Evolutionary conservation across 2,797 vertebrate genomes (phyloP).

Genomic region (Esox lucius): DNA sequence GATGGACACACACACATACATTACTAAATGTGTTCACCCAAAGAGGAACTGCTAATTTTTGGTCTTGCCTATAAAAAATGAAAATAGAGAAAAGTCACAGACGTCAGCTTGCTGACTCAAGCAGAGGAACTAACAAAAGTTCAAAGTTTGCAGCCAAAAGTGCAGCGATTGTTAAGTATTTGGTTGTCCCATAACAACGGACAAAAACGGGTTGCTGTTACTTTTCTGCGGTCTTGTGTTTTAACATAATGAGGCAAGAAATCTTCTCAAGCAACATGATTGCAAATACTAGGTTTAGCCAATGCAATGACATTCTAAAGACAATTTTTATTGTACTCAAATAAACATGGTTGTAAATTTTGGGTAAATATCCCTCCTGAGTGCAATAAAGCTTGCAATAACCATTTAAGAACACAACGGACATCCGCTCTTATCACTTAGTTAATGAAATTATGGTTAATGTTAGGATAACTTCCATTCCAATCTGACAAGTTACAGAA

Average conservation of each 20-base stretch:
- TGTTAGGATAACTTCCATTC: background rate
- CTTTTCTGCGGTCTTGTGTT: too few relatives aligned
- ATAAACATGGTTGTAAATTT: background rate
- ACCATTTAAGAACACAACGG: background rate
- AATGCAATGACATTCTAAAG: background rate
- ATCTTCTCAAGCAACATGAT: background rate
- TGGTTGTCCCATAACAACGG: background rate
- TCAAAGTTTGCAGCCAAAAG: background rate
- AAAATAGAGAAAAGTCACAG: background rate
- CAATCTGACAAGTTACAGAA: background rate
- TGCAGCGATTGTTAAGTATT: background rate
- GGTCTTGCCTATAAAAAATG: background rate
- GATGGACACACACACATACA: too few relatives aligned
- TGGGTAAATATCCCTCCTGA: background rate
- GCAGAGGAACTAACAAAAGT: background rate
- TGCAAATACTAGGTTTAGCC: background rate
- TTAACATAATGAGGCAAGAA: background rate
- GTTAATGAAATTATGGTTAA: background rate
- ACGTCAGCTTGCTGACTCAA: background rate
- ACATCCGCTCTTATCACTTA: background rate
- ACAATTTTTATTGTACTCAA: background rate
- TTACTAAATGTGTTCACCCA: background rate
- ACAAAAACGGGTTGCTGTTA: too few relatives aligned
- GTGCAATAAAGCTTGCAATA: background rate
- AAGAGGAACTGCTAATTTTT: background rate